Base-by-base conservation (phyloP, 2,797 vertebrate genomes). In the Cryptoblepharus egeriae region DNA sequence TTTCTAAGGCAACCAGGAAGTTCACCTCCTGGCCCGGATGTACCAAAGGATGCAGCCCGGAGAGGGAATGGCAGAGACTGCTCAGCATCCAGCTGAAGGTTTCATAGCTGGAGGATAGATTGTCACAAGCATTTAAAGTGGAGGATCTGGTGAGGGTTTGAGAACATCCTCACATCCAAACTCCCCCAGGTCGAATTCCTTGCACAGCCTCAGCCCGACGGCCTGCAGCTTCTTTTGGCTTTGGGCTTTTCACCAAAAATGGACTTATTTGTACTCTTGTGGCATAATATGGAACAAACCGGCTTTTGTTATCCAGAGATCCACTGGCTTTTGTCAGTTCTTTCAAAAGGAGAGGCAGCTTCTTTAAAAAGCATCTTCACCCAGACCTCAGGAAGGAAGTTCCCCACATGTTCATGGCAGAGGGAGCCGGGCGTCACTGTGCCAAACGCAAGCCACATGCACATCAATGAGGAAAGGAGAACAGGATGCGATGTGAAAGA, bases 1-100 rank as follows among this genome's bases (percentile, higher is more conserved):
- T 92, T 93, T 91, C 89, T 90, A 87, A 83, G 84, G 88, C 85
- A 93, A 84, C 87, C 1, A 67, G 88, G 85, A 88, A 74, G 88
- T 88, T 90, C 85, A 80, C 0, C 4, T 57, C 79, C 82, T 76
- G 84, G 78, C 90, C 82, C 1, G 71, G 85, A 87, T 63, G 74
- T 80, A 85, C 79, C 81, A 79, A 69, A 30, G 1, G n/a, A 85
- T 76, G 84, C 80, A 81, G 83, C 69, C 57, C 0, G 75, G 45
- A 58, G 57, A 49, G 79, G 68, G 70, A 67, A 67, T 52, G 67
- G 37, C 68, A 77, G 22, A 73, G 82, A 75, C 64, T 61, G 77
- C 49, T 75, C 63, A 79, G 70, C 71, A 61, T 79, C 12, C 77
- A 79, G 82, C 63, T 84, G 39, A 71, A 69, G 42, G 37, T 32